Conservation (phyloP, 2,113 vertebrate genomes). For the Hemichromis elongatus region DNA sequence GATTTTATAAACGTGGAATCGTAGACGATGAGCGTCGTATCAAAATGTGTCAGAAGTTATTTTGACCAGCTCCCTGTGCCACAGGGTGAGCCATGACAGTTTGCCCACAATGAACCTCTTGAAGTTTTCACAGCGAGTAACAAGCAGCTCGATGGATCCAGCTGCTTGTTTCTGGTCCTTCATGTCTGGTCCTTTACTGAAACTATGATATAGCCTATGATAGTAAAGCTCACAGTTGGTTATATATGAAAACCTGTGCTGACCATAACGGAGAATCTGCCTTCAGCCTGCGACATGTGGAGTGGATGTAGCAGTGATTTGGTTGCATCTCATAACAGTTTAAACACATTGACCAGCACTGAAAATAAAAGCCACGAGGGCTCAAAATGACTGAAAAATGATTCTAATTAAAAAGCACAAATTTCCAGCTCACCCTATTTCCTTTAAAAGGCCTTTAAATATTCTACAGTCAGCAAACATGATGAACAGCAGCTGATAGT, state of each 20-base stretch:
- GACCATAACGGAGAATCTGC: too few species aligned
- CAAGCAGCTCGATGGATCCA: neutral
- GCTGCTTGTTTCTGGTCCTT: neutral
- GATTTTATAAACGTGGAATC: too few species aligned
- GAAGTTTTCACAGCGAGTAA: neutral
- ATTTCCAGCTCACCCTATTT: accelerated
- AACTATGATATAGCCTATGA: neutral
- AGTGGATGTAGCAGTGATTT: neutral
- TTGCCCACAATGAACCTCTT: too few species aligned
- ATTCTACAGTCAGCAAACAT: neutral
- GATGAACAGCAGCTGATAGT: accelerated
- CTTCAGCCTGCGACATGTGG: too few species aligned
- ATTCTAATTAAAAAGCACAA: neutral
- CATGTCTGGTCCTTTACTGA: neutral
- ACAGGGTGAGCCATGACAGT: too few species aligned
- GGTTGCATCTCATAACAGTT: neutral
- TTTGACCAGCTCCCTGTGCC: too few species aligned
- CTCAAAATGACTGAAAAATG: neutral
- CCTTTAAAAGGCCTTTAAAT: neutral
- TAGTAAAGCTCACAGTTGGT: accelerated
- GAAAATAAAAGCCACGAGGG: accelerated
- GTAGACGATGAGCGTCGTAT: too few species aligned
- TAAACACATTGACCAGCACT: accelerated
- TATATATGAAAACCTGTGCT: too few species aligned
- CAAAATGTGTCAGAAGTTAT: too few species aligned